Evolutionary conservation across 1,140 invertebrate genomes (phyloP).

Genomic region (Drosophila nikananu): DNA sequence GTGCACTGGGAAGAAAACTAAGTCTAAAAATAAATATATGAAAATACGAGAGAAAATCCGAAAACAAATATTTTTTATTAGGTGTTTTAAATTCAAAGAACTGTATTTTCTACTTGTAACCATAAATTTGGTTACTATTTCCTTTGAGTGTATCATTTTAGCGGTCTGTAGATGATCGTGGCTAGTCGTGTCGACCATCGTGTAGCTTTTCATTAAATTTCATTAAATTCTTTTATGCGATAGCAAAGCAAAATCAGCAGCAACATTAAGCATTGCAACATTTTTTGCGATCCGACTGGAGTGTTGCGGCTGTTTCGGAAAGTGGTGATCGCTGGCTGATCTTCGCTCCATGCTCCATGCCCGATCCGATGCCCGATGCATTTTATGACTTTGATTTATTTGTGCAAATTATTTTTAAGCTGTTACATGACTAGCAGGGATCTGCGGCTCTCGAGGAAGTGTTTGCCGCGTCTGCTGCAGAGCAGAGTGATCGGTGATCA

Average conservation of each 20-base stretch:
- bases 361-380: conserved; percentile 36
- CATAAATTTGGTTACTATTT: no score
- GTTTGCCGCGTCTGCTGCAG: conserved; percentile 50
- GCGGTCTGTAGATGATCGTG: conserved; percentile 19
- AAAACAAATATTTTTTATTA: no score
- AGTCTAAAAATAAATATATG: no score
- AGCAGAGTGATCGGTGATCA: conserved; percentile 32
- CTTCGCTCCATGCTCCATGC: conserved; percentile 29
- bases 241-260: conserved; percentile 61
- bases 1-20: conserved; percentile 3
- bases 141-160: conserved; percentile 10
- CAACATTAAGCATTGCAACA: conserved; percentile 51
- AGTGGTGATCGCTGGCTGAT: conserved; percentile 38
- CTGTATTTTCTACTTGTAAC: neutral
- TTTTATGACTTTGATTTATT: conserved; percentile 83
- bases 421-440: conserved; percentile 67
- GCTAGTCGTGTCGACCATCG: conserved; percentile 72
- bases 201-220: conserved; percentile 83
- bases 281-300: conserved; percentile 31
- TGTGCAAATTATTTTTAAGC: conserved; percentile 79
- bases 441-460: conserved; percentile 63
- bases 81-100: neutral
- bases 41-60: neutral
- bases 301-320: neutral
- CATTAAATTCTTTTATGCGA: conserved; percentile 84